Evolutionary conservation across 2,888 invertebrate genomes (phyloP).

Genomic region (Andrena praecox): DNA sequence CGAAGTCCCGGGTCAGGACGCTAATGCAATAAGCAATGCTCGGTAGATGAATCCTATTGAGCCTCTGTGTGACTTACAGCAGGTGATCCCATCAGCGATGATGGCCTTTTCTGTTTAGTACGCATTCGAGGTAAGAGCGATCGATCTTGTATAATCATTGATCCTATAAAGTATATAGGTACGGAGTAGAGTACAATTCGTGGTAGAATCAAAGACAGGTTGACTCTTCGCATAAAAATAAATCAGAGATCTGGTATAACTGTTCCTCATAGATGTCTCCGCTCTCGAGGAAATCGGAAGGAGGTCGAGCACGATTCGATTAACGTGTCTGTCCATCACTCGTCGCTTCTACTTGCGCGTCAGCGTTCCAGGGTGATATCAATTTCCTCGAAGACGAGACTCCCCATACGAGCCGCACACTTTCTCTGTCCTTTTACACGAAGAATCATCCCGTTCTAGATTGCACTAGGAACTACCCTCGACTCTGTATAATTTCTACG

Average conservation of each 20-base stretch:
- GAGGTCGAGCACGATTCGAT: not conserved
- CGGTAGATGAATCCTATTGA: constrained; percentile 47
- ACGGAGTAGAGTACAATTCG: not conserved
- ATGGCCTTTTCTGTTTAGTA: constrained; percentile 2
- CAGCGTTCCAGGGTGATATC: not conserved
- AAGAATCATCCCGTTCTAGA: not conserved
- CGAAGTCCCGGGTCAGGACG: constrained; percentile 61
- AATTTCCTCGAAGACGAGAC: too few species aligned
- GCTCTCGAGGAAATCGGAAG: not conserved
- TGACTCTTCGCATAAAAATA: not conserved
- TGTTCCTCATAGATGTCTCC: not conserved
- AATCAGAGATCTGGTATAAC: not conserved
- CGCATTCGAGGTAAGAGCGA: not conserved
- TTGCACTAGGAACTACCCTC: not conserved
- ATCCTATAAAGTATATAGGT: not conserved
- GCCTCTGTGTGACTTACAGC: constrained; percentile 34
- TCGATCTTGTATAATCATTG: not conserved
- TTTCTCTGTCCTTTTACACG: not conserved
- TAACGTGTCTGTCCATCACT: constrained; percentile 4
- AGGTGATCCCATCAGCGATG: not conserved
- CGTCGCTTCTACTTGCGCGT: not conserved
- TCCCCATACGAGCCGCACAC: not conserved
- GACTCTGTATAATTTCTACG: not conserved
- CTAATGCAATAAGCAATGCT: constrained; percentile 69
- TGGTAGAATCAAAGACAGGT: not conserved